Evolutionary conservation across 2,113 vertebrate genomes (phyloP), one percentile per base, ranked within the genome.

Genomic region (Lasiurus cinereus): DNA sequence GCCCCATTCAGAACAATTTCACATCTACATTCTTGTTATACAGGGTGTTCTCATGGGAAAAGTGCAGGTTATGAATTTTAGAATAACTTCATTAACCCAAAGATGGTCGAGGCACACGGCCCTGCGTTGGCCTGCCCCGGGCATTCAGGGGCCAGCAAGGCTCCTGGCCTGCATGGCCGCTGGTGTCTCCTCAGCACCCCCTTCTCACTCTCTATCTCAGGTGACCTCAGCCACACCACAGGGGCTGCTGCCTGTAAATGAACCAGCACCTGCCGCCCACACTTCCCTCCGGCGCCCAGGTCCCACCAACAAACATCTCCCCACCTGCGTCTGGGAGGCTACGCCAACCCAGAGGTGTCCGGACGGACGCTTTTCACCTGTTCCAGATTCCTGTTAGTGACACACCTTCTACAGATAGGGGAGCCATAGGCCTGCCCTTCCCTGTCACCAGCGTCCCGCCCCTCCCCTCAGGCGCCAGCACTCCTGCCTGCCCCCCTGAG

Each of bases 351-450:
- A 27, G 36, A 39, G 12, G 76, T 31, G 27, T 1, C 8, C 1
- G 3, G 67, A 67, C 52, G 52, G 52, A 18, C 52, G 18, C 52
- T 15, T 56, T 8, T 56, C 21, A 21, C 54, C 54, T 2, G 21
- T 22, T 56, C 21, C 72, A 76, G 24, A 6, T 27, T 78, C 77
- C 85, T 27, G 29, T 16, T 21, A 16, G 11, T 0, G 22, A 79
- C n/a, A 62, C 18, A 7, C 21, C 31, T 1, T 39, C 24, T 4
- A 22, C 0, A 1, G 83, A 5, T 1, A 8, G 1, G 18, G 8
- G 0, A 5, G 19, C 12, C 54, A 16, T 31, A 21, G 14, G 27
- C 24, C n/a, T 74, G 52, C 62, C 8, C 62, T 64, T 27, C 0
- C 19, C 64, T 29, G 46, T 0, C 3, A 54, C 6, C 54, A 8